Conservation (phyloP, 2,113 vertebrate genomes). For the Planiliza haematocheilus region DNA sequence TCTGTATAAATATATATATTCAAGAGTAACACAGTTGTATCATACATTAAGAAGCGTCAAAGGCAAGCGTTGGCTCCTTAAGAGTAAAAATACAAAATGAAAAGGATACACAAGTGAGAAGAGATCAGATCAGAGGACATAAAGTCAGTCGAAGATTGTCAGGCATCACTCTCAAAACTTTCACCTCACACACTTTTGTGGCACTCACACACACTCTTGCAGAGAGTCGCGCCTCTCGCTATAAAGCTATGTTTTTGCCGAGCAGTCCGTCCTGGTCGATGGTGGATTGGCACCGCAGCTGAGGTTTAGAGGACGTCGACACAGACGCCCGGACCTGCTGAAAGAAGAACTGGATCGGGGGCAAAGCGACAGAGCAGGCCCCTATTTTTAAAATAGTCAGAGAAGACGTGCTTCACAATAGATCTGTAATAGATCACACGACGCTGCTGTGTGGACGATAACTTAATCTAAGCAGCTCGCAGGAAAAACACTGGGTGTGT, state of each 20-base stretch:
- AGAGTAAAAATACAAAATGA: conserved; percentile 79
- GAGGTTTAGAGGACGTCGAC: conserved; percentile 5
- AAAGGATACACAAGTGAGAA: conserved; percentile 58
- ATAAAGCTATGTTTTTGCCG: conserved; percentile 68
- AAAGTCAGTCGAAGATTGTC: conserved; percentile 82
- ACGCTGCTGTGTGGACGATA: too few relatives aligned
- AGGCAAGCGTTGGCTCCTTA: conserved; percentile 65
- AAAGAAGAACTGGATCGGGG: conserved; percentile 8
- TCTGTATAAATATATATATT: conserved; percentile 87
- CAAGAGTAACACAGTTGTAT: conserved; percentile 82
- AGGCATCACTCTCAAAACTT: conserved; percentile 76
- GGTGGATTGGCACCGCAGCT: conserved; percentile 18
- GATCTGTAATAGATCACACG: background rate
- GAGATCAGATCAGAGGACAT: conserved; percentile 56
- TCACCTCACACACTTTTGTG: conserved; percentile 56
- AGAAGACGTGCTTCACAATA: background rate
- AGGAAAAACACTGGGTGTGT: background rate
- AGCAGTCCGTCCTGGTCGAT: conserved; percentile 53
- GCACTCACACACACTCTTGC: conserved; percentile 56
- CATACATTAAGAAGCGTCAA: conserved; percentile 77
- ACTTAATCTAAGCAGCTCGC: background rate
- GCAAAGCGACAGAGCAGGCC: conserved; percentile 10
- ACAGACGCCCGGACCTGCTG: conserved; percentile 11
- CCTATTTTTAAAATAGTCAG: background rate
- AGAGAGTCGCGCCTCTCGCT: conserved; percentile 46